phyloP scores from a whole-genome alignment of 2,113 vertebrate species.

The Apeltes quadracus region DNA sequence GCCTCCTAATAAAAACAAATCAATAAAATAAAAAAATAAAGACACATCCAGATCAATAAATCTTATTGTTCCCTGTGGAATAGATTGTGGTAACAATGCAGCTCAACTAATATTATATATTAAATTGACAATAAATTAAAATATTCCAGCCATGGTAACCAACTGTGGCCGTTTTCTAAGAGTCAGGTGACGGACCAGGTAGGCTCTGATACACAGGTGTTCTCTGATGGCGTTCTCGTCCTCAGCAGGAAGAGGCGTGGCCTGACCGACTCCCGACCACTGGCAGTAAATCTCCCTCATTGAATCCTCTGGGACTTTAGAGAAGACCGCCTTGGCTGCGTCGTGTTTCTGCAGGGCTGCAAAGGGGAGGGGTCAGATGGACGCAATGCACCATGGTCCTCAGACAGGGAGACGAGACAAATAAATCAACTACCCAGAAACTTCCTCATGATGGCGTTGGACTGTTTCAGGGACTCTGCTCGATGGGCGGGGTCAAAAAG shows the following conservation, averaged over 20 bases:
- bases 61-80: not conserved
- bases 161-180: not conserved
- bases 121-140: not conserved
- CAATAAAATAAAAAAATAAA: not conserved
- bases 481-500: conserved; percentile 93
- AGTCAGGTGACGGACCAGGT: conserved; percentile 84
- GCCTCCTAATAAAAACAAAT: conserved; percentile 85
- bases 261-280: conserved; percentile 89
- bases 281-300: conserved; percentile 93
- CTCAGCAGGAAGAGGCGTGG: conserved; percentile 86
- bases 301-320: conserved; percentile 94
- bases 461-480: conserved; percentile 94
- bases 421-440: conserved; percentile 85
- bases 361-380: conserved; percentile 6
- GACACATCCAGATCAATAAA: not conserved
- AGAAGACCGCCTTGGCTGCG: conserved; percentile 94
- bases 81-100: not conserved
- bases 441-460: conserved; percentile 98
- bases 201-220: conserved; percentile 93
- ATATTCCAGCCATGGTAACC: not conserved
- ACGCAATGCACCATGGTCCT: conserved; percentile 1
- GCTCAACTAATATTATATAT: too few relatives aligned
- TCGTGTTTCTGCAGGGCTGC: conserved; percentile 94
- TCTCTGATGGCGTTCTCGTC: conserved; percentile 95
- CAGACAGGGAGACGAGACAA: not conserved